Base-by-base conservation (phyloP, 2,113 vertebrate species). In the Clupea harengus region DNA sequence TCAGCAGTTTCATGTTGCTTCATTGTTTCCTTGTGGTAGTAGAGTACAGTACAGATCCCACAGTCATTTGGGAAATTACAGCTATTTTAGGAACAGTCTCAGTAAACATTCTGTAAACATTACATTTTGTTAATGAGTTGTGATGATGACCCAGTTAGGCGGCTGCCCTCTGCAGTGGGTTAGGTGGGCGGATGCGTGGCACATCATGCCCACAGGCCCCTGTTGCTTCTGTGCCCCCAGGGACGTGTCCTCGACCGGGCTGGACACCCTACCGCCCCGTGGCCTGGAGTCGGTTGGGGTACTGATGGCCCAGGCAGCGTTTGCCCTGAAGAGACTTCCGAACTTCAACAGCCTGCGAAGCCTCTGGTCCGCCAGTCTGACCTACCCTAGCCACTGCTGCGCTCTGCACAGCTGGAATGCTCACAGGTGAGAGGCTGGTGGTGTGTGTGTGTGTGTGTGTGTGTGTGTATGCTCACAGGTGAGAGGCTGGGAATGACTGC, bases 301-400 rank as follows among this genome's bases (percentile, higher is more conserved):
- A 25, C 91, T 98, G 90, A 94, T 96, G 10, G 97, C 97, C 85
- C 93, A 85, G 0, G 95, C 95, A 2, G 94, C 96, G 1, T 96
- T 96, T 49, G 93, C 92, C 0, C 90, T 98, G 47, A 97, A 97
- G 94, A 96, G 93, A 83, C 64, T 98, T 83, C 96, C 96, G 81
- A 90, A 95, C 0, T 93, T 96, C 88, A 94, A 95, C 80, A 95
- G 95, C 84, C 95, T 97, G 83, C 87, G 89, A 87, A 97, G 82
- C 81, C 94, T 97, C 80, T 91, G 95, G 88, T 94, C 95, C 28
- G 97, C 96, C 75, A 93, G 94, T 11, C 89, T 97, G 83, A 97
- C 97, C 0, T 97, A 97, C 84, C 96, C 96, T 86, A 97, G 96
- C 87, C 97, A 97, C 92, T 98, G 97, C 92, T 97, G 97, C 81